These are phyloP conservation scores for Drosophila ambigua DNA, from an alignment of 1,140 invertebrate species.

Conservation along the genomic window DNA sequence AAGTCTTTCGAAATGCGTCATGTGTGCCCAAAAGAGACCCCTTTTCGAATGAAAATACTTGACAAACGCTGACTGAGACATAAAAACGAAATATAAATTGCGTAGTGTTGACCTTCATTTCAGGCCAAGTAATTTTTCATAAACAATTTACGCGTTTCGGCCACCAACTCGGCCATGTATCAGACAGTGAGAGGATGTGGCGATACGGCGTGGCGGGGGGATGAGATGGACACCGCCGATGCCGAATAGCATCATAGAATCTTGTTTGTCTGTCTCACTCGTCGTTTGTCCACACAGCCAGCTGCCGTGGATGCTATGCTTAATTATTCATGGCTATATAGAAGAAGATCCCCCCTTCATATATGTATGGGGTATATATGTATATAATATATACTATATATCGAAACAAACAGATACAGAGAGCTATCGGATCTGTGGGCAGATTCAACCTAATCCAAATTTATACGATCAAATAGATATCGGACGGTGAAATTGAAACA, in stretches of 20 bases:
- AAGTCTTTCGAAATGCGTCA: conserved; percentile 38
- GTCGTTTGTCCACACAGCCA: conserved; percentile 20
- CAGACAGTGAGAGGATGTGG: not conserved
- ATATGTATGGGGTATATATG: conserved; percentile 19
- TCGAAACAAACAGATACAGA: conserved; percentile 14
- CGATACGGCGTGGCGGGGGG: not conserved
- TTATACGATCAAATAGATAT: conserved; percentile 39
- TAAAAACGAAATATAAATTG: conserved; percentile 82
- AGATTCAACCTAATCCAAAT: conserved; percentile 44
- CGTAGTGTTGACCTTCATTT: conserved; percentile 80
- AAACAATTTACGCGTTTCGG: conserved; percentile 79
- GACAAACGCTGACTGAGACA: conserved; percentile 50
- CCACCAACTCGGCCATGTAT: conserved; percentile 10
- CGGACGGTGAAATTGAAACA: conserved; percentile 45
- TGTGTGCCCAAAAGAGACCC: conserved; percentile 52
- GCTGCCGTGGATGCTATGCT: conserved; percentile 64
- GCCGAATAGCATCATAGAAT: not conserved
- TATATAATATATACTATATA: no score
- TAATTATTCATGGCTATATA: conserved; percentile 69
- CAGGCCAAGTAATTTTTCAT: conserved; percentile 80
- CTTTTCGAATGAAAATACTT: conserved; percentile 24
- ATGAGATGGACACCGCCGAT: no score
- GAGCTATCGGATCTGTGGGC: not conserved
- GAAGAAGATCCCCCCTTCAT: conserved; percentile 7
- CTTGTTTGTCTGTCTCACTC: conserved; percentile 12